Conservation (phyloP, 2,113 vertebrate genomes). For the Alethe diademata region DNA sequence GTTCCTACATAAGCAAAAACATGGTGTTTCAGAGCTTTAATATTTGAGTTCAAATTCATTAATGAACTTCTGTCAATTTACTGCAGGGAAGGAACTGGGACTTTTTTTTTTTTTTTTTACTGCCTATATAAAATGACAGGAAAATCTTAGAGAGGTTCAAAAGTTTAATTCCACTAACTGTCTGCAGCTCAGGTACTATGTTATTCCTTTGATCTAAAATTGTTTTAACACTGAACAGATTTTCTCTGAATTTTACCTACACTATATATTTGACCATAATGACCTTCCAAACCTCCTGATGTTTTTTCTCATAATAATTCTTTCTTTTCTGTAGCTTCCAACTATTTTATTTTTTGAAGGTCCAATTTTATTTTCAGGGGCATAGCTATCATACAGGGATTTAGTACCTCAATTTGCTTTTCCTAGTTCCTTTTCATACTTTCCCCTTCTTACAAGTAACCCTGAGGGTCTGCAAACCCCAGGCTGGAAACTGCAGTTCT, state of each 20-base stretch:
- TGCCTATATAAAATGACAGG: not conserved
- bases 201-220: constrained; percentile 1
- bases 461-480: not conserved
- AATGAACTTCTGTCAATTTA: not conserved
- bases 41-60: not conserved
- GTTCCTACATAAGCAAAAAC: not conserved
- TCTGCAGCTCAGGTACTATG: not conserved
- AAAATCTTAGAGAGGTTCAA: not conserved
- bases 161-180: not conserved
- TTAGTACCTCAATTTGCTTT: not conserved
- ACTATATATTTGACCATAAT: not conserved
- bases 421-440: not conserved
- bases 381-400: not conserved
- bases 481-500: not conserved
- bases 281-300: not conserved
- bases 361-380: not conserved
- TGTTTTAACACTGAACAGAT: not conserved
- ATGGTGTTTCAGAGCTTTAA: not conserved
- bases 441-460: not conserved
- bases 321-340: not conserved
- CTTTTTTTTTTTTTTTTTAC: not conserved
- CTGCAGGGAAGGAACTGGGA: not conserved
- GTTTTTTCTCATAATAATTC: not conserved
- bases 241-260: not conserved
- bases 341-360: not conserved